A percentile compares a stretch with the other conserved stretches of the same genome.
phyloP scores from a whole-genome alignment of 2,797 vertebrate species.

The Myotis pilosus region DNA sequence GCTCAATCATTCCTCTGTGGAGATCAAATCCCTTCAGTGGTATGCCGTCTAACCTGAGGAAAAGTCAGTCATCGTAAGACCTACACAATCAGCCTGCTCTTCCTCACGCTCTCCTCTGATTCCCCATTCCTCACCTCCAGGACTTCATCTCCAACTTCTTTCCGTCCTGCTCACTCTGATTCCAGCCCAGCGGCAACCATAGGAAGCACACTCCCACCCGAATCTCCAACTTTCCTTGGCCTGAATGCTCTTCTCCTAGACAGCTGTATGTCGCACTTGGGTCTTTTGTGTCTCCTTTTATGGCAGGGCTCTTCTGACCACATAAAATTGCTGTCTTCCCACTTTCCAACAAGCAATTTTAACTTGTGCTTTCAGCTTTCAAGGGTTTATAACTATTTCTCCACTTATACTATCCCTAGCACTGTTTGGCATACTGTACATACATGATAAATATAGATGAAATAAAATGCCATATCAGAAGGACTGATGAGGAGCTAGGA shows the following conservation, averaged over 20 bases:
- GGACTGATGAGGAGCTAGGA: background rate
- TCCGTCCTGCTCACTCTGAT: background rate
- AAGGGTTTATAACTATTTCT: background rate
- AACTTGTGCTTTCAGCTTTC: background rate
- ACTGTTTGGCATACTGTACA: background rate
- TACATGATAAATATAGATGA: background rate
- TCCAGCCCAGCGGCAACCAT: background rate
- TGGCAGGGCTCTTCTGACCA: background rate
- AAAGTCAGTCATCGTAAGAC: background rate
- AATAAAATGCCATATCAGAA: background rate
- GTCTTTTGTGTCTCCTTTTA: background rate
- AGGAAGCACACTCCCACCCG: fast-evolving
- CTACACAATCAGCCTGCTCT: background rate
- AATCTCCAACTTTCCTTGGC: background rate
- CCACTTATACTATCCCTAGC: background rate
- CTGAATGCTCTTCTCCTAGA: background rate
- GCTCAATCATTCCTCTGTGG: background rate
- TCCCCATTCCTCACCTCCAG: background rate
- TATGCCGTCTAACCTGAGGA: background rate
- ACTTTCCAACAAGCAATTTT: background rate
- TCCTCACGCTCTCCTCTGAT: background rate
- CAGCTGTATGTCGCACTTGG: background rate
- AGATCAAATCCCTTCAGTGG: background rate
- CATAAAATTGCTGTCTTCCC: background rate
- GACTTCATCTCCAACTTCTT: background rate